Evolutionary conservation across 2,888 invertebrate species (phyloP).

Genomic region (Troglohyphantes excavatus): DNA sequence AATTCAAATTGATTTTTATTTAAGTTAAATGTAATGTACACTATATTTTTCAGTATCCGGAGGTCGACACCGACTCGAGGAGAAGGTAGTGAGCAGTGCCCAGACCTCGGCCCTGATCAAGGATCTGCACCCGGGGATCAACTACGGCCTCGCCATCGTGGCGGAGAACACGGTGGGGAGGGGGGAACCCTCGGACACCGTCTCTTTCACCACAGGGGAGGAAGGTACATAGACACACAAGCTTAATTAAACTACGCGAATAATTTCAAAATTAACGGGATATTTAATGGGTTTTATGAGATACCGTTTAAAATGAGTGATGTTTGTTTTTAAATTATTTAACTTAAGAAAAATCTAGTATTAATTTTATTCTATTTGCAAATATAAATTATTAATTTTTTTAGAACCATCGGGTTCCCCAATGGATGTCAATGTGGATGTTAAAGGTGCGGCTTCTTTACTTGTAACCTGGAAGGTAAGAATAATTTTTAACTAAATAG

Average conservation of each 20-base stretch:
- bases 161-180: slow-evolving; percentile 80
- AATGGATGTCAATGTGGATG: slow-evolving; percentile 79
- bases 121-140: slow-evolving; percentile 79
- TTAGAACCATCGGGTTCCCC: slow-evolving; percentile 80
- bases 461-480: slow-evolving; percentile 79
- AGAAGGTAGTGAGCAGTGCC: slow-evolving; percentile 79
- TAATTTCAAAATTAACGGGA: too few relatives aligned
- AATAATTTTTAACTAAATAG: neutral
- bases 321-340: too few relatives aligned
- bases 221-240: slow-evolving; percentile 79
- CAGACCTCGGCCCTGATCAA: slow-evolving; percentile 80
- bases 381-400: neutral
- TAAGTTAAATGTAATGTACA: too few relatives aligned
- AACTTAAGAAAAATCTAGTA: too few relatives aligned
- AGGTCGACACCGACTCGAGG: slow-evolving; percentile 78
- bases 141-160: slow-evolving; percentile 79
- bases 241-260: too few relatives aligned
- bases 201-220: slow-evolving; percentile 80
- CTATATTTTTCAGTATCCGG: slow-evolving; percentile 70
- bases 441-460: slow-evolving; percentile 79
- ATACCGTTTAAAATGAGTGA: too few relatives aligned
- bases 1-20: too few relatives aligned
- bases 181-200: slow-evolving; percentile 79
- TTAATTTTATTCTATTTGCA: too few relatives aligned
- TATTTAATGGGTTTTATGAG: too few relatives aligned